These are phyloP conservation scores for Agrilus mali DNA, from an alignment of 2,888 invertebrate genomes.

Conservation along the genomic window DNA sequence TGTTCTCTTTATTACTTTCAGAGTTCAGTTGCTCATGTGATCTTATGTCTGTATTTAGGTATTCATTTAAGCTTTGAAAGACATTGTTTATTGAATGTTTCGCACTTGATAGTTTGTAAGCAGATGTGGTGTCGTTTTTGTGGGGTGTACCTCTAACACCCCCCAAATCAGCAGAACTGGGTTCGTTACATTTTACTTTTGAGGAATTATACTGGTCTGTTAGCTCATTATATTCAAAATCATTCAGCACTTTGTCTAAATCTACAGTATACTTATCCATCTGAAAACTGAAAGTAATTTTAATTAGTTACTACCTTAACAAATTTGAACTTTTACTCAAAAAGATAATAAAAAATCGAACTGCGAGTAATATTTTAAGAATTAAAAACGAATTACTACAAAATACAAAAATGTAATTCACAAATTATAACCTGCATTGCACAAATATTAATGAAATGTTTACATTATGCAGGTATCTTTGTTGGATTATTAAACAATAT, in stretches of 20 bases:
- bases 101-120: slow-evolving; percentile 2
- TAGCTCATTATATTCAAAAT: slow-evolving; percentile 64
- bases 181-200: slow-evolving; percentile 4
- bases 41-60: slow-evolving; percentile 36
- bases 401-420: too few species aligned
- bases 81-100: slow-evolving; percentile 46
- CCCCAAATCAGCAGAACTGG: not conserved
- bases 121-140: not conserved
- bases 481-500: too few species aligned
- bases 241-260: slow-evolving; percentile 73
- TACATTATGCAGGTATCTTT: too few species aligned
- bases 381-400: too few species aligned
- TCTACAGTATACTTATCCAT: slow-evolving; percentile 48
- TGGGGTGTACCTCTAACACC: not conserved
- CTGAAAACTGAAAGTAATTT: slow-evolving; percentile 14
- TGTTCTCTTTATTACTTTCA: slow-evolving; percentile 6
- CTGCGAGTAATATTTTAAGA: too few species aligned
- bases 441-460: too few species aligned
- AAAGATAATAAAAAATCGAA: too few species aligned
- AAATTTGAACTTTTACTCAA: too few species aligned
- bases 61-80: slow-evolving; percentile 50
- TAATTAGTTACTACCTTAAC: too few species aligned
- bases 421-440: too few species aligned
- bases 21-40: slow-evolving; percentile 9
- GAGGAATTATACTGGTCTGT: slow-evolving; percentile 23